Evolutionary conservation across 1,140 invertebrate species (phyloP).

Genomic region (Drosophila arizonae): DNA sequence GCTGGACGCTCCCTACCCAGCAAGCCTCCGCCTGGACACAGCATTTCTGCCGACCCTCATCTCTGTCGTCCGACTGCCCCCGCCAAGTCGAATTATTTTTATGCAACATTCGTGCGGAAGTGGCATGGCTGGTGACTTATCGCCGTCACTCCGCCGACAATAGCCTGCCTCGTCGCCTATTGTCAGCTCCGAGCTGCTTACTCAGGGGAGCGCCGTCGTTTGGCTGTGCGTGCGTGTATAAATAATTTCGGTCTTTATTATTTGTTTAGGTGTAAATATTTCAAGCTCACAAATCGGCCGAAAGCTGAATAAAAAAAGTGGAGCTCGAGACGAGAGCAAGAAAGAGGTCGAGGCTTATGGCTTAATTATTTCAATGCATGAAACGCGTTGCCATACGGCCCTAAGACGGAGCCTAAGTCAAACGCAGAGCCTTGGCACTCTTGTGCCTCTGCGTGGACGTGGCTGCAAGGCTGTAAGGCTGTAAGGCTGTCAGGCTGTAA

Average conservation of each 20-base stretch:
- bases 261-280: constrained; percentile 80
- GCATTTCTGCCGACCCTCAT: neutral
- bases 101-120: constrained; percentile 69
- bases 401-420: no score
- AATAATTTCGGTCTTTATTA: constrained; percentile 78
- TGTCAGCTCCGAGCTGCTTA: constrained; percentile 22
- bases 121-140: constrained; percentile 73
- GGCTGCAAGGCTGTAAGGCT: neutral
- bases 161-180: constrained; percentile 48
- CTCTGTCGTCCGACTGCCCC: neutral
- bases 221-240: constrained; percentile 61
- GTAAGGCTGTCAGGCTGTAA: no score
- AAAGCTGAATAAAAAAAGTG: constrained; percentile 21
- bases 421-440: constrained; percentile 27
- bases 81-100: constrained; percentile 44
- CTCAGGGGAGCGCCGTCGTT: neutral
- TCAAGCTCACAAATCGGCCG: constrained; percentile 71
- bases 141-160: constrained; percentile 63
- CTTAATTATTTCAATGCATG: constrained; percentile 79
- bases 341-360: constrained; percentile 80
- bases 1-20: neutral
- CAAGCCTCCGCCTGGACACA: constrained; percentile 2
- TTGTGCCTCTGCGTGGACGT: constrained; percentile 19
- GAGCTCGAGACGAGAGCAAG: constrained; percentile 26
- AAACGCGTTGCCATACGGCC: constrained; percentile 36